Conservation (phyloP, 2,113 vertebrate species). For the Archocentrus centrarchus region DNA sequence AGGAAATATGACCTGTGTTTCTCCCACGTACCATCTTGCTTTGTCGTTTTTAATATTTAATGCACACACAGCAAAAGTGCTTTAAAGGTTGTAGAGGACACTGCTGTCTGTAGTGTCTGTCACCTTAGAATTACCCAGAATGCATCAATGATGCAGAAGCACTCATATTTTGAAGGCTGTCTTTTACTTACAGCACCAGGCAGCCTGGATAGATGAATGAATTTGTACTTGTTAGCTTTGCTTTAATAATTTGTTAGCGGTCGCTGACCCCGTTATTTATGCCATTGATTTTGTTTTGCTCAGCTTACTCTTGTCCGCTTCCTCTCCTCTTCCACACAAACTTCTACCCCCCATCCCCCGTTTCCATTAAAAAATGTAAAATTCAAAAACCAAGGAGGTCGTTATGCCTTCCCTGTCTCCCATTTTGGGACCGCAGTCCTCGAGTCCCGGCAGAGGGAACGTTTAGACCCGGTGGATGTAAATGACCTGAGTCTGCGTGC, state of each 20-base stretch:
- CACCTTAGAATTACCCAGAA: neutral
- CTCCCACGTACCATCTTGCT: neutral
- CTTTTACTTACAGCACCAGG: neutral
- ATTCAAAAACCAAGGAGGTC: slow-evolving; percentile 11
- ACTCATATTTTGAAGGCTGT: neutral
- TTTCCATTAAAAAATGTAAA: slow-evolving; percentile 14
- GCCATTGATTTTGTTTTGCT: neutral
- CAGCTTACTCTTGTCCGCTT: neutral
- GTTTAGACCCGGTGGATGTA: neutral
- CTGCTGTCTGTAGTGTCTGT: neutral
- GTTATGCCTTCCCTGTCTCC: neutral
- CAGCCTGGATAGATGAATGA: neutral
- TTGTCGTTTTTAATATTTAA: slow-evolving; percentile 24
- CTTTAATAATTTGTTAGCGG: neutral
- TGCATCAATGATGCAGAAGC: neutral
- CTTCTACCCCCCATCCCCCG: neutral
- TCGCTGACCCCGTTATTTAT: neutral
- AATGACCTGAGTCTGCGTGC: neutral
- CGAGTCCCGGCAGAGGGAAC: neutral
- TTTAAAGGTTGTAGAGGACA: neutral
- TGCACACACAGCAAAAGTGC: neutral
- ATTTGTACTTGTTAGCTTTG: neutral
- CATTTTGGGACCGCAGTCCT: neutral
- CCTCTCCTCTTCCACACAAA: neutral
- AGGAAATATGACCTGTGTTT: slow-evolving; percentile 10